A percentile compares a stretch with the other conserved stretches of the same genome.
phyloP scores from a whole-genome alignment of 2,113 vertebrate genomes.

The Zingel zingel region DNA sequence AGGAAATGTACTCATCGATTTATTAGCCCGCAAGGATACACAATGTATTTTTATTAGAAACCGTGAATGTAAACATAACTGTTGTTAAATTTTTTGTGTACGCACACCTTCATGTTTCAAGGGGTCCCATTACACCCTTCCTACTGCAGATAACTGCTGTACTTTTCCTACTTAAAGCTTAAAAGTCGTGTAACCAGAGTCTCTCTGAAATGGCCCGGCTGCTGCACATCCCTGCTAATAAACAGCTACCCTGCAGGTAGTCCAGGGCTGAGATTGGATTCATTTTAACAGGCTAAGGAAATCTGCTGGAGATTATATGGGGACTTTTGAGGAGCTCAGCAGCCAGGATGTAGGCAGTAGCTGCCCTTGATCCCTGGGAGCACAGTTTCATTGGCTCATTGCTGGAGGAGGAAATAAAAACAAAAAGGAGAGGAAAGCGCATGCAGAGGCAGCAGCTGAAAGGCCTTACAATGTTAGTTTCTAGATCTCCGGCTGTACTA shows the following conservation, averaged over 20 bases:
- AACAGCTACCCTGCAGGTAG: conserved; percentile 61
- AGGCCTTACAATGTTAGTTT: conserved; percentile 58
- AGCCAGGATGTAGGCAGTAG: conserved; percentile 61
- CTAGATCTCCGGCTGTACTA: conserved; percentile 50
- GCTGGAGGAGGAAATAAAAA: conserved; percentile 68
- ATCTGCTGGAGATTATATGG: conserved; percentile 75
- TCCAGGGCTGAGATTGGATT: conserved; percentile 60
- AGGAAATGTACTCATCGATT: not conserved
- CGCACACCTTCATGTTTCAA: not conserved
- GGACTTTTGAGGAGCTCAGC: conserved; percentile 74
- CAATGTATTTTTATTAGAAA: not conserved
- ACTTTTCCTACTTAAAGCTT: conserved; percentile 4
- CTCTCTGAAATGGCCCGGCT: conserved; percentile 22
- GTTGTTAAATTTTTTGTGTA: not conserved
- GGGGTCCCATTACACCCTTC: not conserved
- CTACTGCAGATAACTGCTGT: conserved; percentile 11
- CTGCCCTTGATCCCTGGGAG: conserved; percentile 68
- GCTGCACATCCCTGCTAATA: conserved; percentile 53
- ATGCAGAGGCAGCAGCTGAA: conserved; percentile 46
- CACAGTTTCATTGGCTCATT: conserved; percentile 49
- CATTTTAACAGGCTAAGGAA: conserved; percentile 73
- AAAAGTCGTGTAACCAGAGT: conserved; percentile 35
- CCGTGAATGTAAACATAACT: not conserved
- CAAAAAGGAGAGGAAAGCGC: conserved; percentile 65
- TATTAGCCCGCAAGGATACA: not conserved